Evolutionary conservation across 2,113 vertebrate genomes (phyloP).

Genomic region (Gracilinanus agilis): DNA sequence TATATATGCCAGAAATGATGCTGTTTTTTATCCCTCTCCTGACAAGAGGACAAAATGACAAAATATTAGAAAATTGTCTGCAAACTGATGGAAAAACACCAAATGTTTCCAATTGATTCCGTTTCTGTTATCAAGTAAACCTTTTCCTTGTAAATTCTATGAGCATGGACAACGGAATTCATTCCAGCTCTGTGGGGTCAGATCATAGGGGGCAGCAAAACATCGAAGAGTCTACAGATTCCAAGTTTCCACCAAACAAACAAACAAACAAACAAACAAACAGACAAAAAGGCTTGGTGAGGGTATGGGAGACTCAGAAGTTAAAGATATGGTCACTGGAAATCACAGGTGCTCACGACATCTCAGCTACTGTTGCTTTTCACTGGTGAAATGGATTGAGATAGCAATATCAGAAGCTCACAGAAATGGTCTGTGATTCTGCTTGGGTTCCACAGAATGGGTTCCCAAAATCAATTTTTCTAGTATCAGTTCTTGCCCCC

Average conservation of each 20-base stretch:
- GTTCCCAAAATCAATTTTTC: neutral
- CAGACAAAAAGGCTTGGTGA: constrained; percentile 21
- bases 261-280: constrained; percentile 31
- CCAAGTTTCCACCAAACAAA: constrained; percentile 49
- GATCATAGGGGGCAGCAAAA: constrained; percentile 35
- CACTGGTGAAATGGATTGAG: constrained; percentile 26
- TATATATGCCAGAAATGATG: constrained; percentile 39
- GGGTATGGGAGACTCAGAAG: constrained; percentile 23
- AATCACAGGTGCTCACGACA: constrained; percentile 12
- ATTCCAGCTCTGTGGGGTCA: constrained; percentile 36
- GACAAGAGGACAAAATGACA: constrained; percentile 19
- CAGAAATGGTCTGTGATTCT: constrained; percentile 1
- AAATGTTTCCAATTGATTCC: neutral
- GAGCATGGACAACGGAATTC: constrained; percentile 52
- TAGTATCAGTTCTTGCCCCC: neutral
- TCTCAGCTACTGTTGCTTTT: constrained; percentile 15
- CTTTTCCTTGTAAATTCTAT: constrained; percentile 47
- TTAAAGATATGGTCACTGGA: constrained; percentile 36
- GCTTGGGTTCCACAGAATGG: neutral
- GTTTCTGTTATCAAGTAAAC: neutral
- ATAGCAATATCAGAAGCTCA: constrained; percentile 46
- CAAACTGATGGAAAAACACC: constrained; percentile 29
- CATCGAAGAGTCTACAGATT: constrained; percentile 13
- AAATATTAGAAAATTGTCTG: neutral
- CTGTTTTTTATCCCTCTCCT: constrained; percentile 42